These are phyloP conservation scores for Hylaeus volcanicus DNA, from an alignment of 1,140 invertebrate species.

Conservation along the genomic window DNA sequence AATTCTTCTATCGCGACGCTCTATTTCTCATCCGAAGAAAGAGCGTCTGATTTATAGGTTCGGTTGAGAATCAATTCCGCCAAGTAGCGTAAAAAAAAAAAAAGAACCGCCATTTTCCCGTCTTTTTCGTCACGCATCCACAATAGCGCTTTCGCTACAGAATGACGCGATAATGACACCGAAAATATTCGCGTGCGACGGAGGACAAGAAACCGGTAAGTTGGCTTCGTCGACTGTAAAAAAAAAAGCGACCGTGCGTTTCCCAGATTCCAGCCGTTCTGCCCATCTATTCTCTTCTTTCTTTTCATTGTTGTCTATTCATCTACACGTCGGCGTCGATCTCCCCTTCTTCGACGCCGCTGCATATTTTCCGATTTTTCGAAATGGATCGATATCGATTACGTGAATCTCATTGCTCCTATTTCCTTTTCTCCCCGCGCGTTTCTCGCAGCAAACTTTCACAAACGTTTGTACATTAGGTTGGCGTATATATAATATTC, in stretches of 20 bases:
- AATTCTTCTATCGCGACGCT: not conserved
- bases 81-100: not conserved
- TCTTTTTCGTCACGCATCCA: not conserved
- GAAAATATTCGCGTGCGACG: conserved; percentile 39
- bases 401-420: not conserved
- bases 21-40: not conserved
- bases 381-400: conserved; percentile 11
- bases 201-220: conserved; percentile 48
- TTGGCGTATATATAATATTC: too few relatives aligned
- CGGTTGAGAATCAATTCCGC: not conserved
- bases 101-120: too few relatives aligned
- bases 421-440: too few relatives aligned
- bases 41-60: not conserved
- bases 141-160: not conserved
- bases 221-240: conserved; percentile 21
- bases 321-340: not conserved
- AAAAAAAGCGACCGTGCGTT: conserved; percentile 19
- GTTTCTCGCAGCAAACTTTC: too few relatives aligned
- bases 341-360: not conserved
- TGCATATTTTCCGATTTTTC: not conserved
- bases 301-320: conserved; percentile 48
- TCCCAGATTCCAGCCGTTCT: conserved; percentile 45
- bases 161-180: conserved; percentile 31
- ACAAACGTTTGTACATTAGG: too few relatives aligned
- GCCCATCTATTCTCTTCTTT: conserved; percentile 39